Evolutionary conservation across 2,113 vertebrate genomes (phyloP).

Genomic region (Zosterops borbonicus): DNA sequence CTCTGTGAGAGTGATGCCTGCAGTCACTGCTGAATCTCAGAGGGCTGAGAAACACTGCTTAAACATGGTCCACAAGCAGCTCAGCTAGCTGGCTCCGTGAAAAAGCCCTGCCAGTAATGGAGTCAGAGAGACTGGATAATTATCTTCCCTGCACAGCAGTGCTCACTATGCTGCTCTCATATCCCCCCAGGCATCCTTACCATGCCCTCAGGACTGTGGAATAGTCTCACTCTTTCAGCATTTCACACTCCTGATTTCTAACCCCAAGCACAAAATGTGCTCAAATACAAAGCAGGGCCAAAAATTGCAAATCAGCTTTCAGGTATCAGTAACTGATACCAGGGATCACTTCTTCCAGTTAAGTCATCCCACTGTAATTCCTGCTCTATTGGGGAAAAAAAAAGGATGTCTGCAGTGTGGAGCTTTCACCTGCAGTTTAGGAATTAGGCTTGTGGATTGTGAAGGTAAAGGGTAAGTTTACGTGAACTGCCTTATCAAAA

Average conservation of each 20-base stretch:
- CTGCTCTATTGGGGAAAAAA: neutral
- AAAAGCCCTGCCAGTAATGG: neutral
- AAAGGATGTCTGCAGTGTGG: neutral
- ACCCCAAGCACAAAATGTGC: neutral
- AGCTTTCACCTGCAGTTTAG: neutral
- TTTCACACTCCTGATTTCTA: neutral
- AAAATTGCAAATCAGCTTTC: neutral
- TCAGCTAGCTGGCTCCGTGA: neutral
- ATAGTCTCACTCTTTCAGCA: neutral
- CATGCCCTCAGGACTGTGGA: accelerated
- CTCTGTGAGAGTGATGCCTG: neutral
- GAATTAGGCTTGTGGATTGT: neutral
- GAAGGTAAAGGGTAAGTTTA: neutral
- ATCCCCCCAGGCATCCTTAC: neutral
- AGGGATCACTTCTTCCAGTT: neutral
- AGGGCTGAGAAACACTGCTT: neutral
- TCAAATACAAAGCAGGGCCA: neutral
- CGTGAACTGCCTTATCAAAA: neutral
- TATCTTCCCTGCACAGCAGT: neutral
- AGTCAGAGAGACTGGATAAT: neutral
- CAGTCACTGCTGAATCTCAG: neutral
- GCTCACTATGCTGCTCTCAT: neutral
- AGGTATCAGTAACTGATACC: neutral
- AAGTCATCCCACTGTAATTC: neutral
- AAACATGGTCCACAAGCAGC: neutral